Percentiles rank a stretch among this genome's conserved stretches.
These are phyloP conservation scores for Trichomycterus rosablanca DNA, from an alignment of 2,113 vertebrate species.

Conservation along the genomic window DNA sequence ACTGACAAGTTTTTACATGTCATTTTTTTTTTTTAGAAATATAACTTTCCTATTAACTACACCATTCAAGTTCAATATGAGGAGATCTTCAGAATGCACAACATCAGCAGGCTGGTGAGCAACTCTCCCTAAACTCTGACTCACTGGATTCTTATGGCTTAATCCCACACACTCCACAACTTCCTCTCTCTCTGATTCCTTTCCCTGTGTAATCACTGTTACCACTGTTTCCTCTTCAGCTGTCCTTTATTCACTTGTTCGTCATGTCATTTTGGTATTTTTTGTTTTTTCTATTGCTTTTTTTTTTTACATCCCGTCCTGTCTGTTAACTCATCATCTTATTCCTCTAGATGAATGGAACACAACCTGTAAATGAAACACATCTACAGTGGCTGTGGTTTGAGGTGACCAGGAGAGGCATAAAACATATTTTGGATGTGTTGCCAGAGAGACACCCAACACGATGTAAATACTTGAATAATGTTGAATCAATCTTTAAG, in stretches of 20 bases:
- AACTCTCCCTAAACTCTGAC: conserved; percentile 20
- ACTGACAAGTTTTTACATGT: no score
- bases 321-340: neutral
- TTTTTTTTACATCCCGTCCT: neutral
- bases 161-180: conserved; percentile 9
- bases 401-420: conserved; percentile 64
- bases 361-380: conserved; percentile 52
- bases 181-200: neutral
- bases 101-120: conserved; percentile 66
- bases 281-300: neutral
- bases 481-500: conserved; percentile 67
- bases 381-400: conserved; percentile 80
- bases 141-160: conserved; percentile 13
- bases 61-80: conserved; percentile 60
- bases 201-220: neutral
- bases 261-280: no score
- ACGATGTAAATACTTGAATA: conserved; percentile 44
- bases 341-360: conserved; percentile 20
- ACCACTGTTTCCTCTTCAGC: neutral
- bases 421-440: conserved; percentile 70
- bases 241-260: no score
- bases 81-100: conserved; percentile 65
- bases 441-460: conserved; percentile 77
- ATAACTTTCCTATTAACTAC: conserved; percentile 72
- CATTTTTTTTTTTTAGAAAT: conserved; percentile 64